Evolutionary conservation across 35 echinoderm and acorn worm genomes (phyloP).

Genomic region (Heliocidaris tuberculata): DNA sequence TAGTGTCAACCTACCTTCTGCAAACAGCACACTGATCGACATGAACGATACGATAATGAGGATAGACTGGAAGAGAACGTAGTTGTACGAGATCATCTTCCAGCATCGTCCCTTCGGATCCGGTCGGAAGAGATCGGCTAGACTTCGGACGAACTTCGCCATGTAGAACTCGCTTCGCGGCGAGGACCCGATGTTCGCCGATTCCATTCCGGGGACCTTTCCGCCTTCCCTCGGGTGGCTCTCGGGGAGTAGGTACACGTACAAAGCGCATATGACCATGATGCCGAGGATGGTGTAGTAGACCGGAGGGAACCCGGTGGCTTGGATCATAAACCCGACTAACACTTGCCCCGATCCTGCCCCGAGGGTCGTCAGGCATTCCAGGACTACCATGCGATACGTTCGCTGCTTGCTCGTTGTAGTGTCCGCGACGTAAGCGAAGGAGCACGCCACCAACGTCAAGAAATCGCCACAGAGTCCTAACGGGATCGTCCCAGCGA

Average conservation of each 20-base stretch:
- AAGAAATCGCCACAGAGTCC: slow-evolving; percentile 35
- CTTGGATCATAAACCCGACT: slow-evolving; percentile 27
- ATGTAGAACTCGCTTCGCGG: slow-evolving; percentile 1
- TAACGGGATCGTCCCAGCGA: slow-evolving; percentile 11
- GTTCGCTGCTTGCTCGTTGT: slow-evolving; percentile 27
- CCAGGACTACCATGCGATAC: slow-evolving; percentile 28
- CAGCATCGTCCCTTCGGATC: slow-evolving; percentile 33
- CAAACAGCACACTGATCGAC: slow-evolving; percentile 36
- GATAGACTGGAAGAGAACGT: slow-evolving; percentile 7
- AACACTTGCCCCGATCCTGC: slow-evolving; percentile 9
- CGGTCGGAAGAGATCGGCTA: slow-evolving; percentile 45
- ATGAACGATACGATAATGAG: slow-evolving; percentile 16
- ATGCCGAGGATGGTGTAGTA: not conserved
- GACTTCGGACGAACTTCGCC: slow-evolving; percentile 6
- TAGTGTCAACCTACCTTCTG: slow-evolving; percentile 7
- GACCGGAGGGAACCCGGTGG: not conserved
- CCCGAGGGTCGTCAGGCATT: slow-evolving; percentile 20
- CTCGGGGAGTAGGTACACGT: slow-evolving; percentile 34
- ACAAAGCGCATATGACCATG: slow-evolving; percentile 21
- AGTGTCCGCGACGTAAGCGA: slow-evolving; percentile 40
- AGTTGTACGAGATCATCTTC: slow-evolving; percentile 42
- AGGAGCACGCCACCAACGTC: slow-evolving; percentile 38
- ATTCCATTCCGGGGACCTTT: not conserved
- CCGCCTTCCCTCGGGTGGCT: not conserved
- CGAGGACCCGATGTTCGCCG: not conserved